These are phyloP conservation scores for Archips crataeganus DNA, from an alignment of 2,888 invertebrate genomes.

Conservation along the genomic window DNA sequence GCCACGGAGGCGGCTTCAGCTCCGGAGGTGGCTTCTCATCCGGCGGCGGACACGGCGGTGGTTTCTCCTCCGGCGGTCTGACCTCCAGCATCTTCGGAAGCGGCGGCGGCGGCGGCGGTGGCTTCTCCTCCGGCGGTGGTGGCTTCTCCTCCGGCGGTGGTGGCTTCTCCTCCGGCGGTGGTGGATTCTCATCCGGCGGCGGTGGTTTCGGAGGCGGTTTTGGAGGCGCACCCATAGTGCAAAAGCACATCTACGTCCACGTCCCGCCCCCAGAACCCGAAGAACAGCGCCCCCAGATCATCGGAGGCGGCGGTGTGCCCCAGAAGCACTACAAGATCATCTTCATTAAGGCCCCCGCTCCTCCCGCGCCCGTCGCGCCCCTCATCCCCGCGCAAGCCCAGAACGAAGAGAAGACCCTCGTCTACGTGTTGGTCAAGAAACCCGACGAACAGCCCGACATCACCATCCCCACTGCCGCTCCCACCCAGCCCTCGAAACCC, in stretches of 20 bases:
- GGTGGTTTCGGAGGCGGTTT: constrained; percentile 67
- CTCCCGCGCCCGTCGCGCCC: constrained; percentile 91
- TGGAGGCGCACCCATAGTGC: constrained; percentile 87
- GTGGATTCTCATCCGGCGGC: constrained; percentile 63
- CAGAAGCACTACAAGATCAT: constrained; percentile 95
- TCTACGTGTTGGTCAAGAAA: constrained; percentile 93
- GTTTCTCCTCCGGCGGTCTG: constrained; percentile 63
- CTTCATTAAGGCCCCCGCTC: constrained; percentile 93
- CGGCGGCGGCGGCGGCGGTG: constrained; percentile 63
- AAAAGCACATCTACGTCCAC: constrained; percentile 94
- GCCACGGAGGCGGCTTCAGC: constrained; percentile 59
- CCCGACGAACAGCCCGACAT: constrained; percentile 94
- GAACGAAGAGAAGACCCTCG: constrained; percentile 92
- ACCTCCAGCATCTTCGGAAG: constrained; percentile 59
- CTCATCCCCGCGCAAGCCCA: constrained; percentile 90
- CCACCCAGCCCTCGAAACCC: constrained; percentile 92
- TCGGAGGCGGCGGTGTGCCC: constrained; percentile 87
- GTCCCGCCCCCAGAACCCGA: constrained; percentile 93
- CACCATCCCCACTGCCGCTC: constrained; percentile 89
- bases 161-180: constrained; percentile 60
- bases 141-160: constrained; percentile 59
- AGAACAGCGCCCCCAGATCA: constrained; percentile 88
- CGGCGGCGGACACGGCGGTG: constrained; percentile 62
- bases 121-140: constrained; percentile 58
- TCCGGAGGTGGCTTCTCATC: constrained; percentile 59